Base-by-base conservation (phyloP, 2,113 vertebrate genomes). In the Andinoacara biseriatus region DNA sequence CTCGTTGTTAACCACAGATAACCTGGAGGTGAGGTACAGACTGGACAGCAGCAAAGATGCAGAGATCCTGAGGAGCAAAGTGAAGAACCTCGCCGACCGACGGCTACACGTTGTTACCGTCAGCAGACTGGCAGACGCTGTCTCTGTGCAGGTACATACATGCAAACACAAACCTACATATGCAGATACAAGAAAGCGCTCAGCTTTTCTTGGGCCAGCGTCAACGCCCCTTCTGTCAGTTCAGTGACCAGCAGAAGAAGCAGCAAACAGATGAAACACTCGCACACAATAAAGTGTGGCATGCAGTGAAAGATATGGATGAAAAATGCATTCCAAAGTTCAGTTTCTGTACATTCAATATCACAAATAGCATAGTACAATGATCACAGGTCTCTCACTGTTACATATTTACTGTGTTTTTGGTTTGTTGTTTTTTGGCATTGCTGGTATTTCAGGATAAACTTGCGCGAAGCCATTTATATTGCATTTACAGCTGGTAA, bases 1-100 rank as follows among this genome's bases (percentile, higher is more conserved):
- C 6, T 46, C 31, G 2, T 31, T 31, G 67, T n/a, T 72, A n/a
- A 72, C 46, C 67, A 54, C 85, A 95, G 95, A 92, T 10, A 89
- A 87, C 76, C 63, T 95, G 78, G 94, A 95, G 83, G 81, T 95
- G 62, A 85, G 89, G 58, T 95, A 95, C 87, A 87, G 86, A 52
- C 86, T 95, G 79, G 92, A 94, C 61, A 52, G 85, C 63, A 87
- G 91, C 84, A 87, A 75, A 83, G 86, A 86, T 0, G 87, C 74
- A 3, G 94, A 94, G 31, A 80, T 24, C 63, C 86, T 95, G 58
- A 75, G 56, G 54, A 91, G 92, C 54, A 84, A 57, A 33, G 86
- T 75, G 61, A 92, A 76, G 65, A 93, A 89, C 80, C 92, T 95
- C 3, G 87, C 92, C 56, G 82, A 92, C 20, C 90, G 92, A 74